Base-by-base conservation (phyloP, 2,888 invertebrate species). In the Tolmerus cingulatus region DNA sequence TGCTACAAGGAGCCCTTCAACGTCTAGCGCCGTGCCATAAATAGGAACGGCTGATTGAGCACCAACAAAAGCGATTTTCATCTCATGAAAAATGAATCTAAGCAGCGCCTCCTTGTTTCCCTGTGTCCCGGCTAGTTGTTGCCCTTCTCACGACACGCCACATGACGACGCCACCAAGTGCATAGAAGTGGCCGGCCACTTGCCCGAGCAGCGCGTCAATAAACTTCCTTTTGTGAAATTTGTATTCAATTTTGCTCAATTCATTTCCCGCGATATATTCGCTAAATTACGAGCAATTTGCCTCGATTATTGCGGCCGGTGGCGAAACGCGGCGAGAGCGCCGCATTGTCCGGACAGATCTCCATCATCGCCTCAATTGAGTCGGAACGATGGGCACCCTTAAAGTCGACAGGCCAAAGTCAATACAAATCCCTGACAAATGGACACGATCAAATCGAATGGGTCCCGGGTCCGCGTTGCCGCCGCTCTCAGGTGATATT, bases 401-500 rank as follows among this genome's bases (percentile, higher is more conserved):
- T 51, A 79, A 40, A 79, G 51, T 78, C 78, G 78, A 78, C 37
- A 78, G 43, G n/a, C 30, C 66, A 66, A 66, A 51, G 79, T 79
- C 79, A 79, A 27, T 66, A 84, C 40, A 84, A 40, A 84, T 66
- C 82, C 66, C 40, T 84, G 82, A 84, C 66, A 84, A 84, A 84
- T 84, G 82, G 46, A 84, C 19, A 57, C 82, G 66, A 84, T 84
- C 57, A 84, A 84, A 84, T 84, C 66, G 34, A 84, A 84, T 84
- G 82, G 82, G 66, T 66, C 23, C n/a, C n/a, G 66, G 27, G 57
- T 57, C 57, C 23, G 57, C 16, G 51, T n/a, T 9, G n/a, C 23
- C 9, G 57, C 1, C 66, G 66, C 12, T 66, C 27, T 23, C 66
- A 66, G 66, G 66, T 66, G 23, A 66, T 66, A 66, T 66, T 66